Evolutionary conservation across 2,113 vertebrate genomes (phyloP), one percentile per base, ranked within the genome.

Genomic region (Scophthalmus maximus): DNA sequence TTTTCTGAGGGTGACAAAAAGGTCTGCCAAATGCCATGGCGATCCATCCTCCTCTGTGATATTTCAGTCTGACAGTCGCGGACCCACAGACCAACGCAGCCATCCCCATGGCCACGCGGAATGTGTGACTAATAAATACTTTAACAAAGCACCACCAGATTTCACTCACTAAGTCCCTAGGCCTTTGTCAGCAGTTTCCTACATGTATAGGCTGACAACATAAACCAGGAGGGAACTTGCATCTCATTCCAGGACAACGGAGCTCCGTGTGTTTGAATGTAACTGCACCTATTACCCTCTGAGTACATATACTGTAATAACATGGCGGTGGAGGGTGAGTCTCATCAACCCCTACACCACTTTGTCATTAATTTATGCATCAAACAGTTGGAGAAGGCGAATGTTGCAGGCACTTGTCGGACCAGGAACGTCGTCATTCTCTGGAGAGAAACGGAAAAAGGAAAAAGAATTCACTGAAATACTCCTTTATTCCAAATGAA

Each of bases 401-500:
- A 67, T 51, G 50, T 63, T 78, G 26, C 6, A 27, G 51, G n/a
- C 74, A 55, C 34, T 46, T 58, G 12, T 81, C 67, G 77, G 40
- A 79, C 87, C 32, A 40, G 75, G 70, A 76, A 18, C 57, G n/a
- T 60, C 66, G 66, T 65, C 82, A 83, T 46, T 82, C 68, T n/a
- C n/a, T n/a, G n/a, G n/a, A n/a, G n/a, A n/a, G n/a, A n/a, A n/a
- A n/a, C n/a, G n/a, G n/a, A n/a, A 83, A 79, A 81, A 30, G 27
- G 59, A 2, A 29, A 55, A 32, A 47, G 0, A n/a, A 2, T 40
- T 89, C 85, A 85, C 61, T 81, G 90, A 95, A 93, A 92, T 92
- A 93, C 86, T 91, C 73, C 86, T 94, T 91, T 94, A 91, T 94
- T 94, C 89, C 86, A 89, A 94, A 93, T 90, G 89, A 88, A 93